Evolutionary conservation across 2,113 vertebrate genomes (phyloP).

Genomic region (Seriola quinqueradiata): DNA sequence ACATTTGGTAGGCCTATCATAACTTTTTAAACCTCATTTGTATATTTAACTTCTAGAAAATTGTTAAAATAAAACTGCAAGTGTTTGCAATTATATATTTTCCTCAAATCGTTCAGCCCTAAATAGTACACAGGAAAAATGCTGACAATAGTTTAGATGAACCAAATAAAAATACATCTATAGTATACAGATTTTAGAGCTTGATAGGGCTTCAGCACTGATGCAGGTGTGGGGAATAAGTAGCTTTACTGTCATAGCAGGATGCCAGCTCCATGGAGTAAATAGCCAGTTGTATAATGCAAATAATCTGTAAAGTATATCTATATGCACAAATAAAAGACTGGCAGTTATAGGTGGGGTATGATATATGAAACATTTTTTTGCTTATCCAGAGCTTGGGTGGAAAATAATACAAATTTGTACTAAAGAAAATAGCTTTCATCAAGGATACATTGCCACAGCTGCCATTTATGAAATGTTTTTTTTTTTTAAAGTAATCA

Average conservation of each 20-base stretch:
- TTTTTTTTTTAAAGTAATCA: background rate
- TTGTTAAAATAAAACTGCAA: background rate
- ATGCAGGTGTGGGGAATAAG: constrained; percentile 14
- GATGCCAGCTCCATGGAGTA: constrained; percentile 3
- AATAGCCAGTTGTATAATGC: constrained; percentile 27
- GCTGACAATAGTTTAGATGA: background rate
- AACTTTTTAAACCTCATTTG: background rate
- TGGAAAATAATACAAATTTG: constrained; percentile 2
- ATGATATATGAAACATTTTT: background rate
- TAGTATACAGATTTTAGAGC: constrained; percentile 16
- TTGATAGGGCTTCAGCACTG: background rate
- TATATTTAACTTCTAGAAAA: background rate
- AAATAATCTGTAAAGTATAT: constrained; percentile 31
- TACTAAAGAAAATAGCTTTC: background rate
- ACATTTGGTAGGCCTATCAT: no score
- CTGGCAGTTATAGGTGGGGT: background rate
- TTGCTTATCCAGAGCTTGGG: background rate
- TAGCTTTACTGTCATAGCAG: constrained; percentile 7
- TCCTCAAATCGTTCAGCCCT: background rate
- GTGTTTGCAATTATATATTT: background rate
- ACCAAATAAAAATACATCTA: constrained; percentile 17
- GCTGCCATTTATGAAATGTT: background rate
- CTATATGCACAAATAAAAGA: constrained; percentile 31
- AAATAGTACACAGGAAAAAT: background rate
- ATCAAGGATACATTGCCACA: background rate